A percentile compares a stretch with the other conserved stretches of the same genome.
phyloP scores from a whole-genome alignment of 2,797 vertebrate genomes.

The Gymnodraco acuticeps region DNA sequence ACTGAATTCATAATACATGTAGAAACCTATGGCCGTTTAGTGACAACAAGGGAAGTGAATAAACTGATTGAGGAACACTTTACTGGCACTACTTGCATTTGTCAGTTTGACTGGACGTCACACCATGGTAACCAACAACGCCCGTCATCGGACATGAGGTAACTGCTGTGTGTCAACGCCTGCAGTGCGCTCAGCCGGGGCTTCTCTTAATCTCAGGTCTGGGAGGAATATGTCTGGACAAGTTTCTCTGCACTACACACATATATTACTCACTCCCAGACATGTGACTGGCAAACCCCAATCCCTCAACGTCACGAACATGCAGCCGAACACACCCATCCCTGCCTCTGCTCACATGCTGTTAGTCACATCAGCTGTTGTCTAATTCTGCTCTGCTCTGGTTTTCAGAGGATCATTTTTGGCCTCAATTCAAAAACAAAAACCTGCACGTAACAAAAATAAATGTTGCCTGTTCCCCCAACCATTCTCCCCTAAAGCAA shows the following conservation, averaged over 20 bases:
- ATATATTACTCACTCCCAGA: constrained; percentile 74
- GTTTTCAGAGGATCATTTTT: constrained; percentile 19
- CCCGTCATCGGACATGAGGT: constrained; percentile 61
- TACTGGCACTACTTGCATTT: constrained; percentile 43
- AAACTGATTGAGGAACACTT: constrained; percentile 60
- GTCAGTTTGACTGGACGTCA: constrained; percentile 61
- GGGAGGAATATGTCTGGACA: constrained; percentile 71
- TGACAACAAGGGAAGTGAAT: constrained; percentile 68
- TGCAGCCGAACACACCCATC: constrained; percentile 51
- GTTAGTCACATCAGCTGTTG: constrained; percentile 74
- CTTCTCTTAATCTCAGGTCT: constrained; percentile 48
- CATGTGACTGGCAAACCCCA: constrained; percentile 77
- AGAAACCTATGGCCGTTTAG: constrained; percentile 9
- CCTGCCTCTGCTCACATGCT: constrained; percentile 55
- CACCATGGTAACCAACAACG: constrained; percentile 42
- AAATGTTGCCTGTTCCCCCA: neutral
- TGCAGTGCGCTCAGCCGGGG: constrained; percentile 37
- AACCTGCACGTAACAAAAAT: neutral
- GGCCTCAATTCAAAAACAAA: constrained; percentile 5
- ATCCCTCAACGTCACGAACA: constrained; percentile 54
- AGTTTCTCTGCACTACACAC: constrained; percentile 60
- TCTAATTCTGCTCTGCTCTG: constrained; percentile 40
- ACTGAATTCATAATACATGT: constrained; percentile 13
- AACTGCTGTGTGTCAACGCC: constrained; percentile 71
- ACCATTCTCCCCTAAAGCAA: neutral